phyloP scores from a whole-genome alignment of 92 coral and sea anemone genomes.

The Hydrozoanthus gracilis region DNA sequence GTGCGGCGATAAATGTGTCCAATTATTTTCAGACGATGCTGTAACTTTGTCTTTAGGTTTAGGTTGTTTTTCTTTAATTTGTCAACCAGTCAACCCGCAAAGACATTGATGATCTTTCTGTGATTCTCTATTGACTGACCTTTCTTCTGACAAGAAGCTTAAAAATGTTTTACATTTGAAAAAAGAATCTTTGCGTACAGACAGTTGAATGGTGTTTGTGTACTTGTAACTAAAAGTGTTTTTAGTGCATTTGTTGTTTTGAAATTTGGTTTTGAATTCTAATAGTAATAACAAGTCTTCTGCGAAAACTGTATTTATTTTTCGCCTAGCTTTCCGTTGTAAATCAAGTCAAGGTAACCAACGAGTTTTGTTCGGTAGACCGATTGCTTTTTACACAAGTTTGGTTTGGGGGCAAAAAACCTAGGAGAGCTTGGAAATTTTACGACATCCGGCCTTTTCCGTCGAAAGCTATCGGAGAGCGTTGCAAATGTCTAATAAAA shows the following conservation, averaged over 20 bases:
- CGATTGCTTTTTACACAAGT: background rate
- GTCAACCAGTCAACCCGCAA: conserved; percentile 18
- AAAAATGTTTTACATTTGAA: background rate
- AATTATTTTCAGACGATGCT: background rate
- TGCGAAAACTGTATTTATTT: background rate
- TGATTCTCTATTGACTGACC: background rate
- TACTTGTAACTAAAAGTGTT: background rate
- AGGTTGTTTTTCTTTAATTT: conserved; percentile 1
- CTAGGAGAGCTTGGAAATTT: background rate
- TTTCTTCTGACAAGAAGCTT: conserved; percentile 14
- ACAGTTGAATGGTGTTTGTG: background rate
- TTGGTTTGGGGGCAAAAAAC: background rate
- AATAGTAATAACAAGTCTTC: background rate
- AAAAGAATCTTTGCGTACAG: background rate
- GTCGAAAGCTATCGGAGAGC: background rate
- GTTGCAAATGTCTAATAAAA: background rate
- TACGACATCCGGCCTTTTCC: background rate
- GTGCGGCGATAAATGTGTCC: background rate
- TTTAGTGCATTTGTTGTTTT: background rate
- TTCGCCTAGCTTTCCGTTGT: background rate
- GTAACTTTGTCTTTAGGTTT: conserved; percentile 1
- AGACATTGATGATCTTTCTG: conserved; percentile 14
- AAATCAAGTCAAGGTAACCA: background rate
- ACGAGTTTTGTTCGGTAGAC: background rate
- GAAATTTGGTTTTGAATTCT: background rate